Evolutionary conservation across 2,888 invertebrate genomes (phyloP).

Genomic region (Hartigia nigra): DNA sequence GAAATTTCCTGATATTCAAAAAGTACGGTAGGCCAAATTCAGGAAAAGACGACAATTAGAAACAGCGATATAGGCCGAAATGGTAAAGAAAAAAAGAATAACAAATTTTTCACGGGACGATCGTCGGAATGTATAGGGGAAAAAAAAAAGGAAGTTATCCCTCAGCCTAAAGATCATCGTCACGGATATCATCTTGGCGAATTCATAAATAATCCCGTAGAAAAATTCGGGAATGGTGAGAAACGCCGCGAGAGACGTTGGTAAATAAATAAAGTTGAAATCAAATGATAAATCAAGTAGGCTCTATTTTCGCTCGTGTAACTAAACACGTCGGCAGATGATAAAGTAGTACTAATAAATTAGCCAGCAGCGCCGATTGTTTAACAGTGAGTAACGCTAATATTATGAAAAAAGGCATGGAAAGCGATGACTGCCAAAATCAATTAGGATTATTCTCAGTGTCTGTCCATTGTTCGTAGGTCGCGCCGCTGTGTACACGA

Average conservation of each 20-base stretch:
- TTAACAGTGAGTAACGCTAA: slow-evolving; percentile 16
- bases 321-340: slow-evolving; percentile 22
- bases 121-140: not conserved
- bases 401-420: not conserved
- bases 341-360: slow-evolving; percentile 19
- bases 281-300: slow-evolving; percentile 17
- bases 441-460: not conserved
- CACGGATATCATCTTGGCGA: not conserved
- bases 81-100: not conserved
- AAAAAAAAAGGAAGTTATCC: not conserved
- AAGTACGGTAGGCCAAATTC: not conserved
- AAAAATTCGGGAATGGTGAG: not conserved
- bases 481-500: not conserved
- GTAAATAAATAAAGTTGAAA: not conserved
- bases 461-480: not conserved
- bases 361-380: slow-evolving; percentile 18
- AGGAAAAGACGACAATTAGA: not conserved
- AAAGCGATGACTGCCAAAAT: not conserved
- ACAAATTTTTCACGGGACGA: not conserved
- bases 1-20: not conserved
- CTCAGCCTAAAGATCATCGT: not conserved
- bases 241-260: not conserved
- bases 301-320: slow-evolving; percentile 17
- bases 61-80: not conserved
- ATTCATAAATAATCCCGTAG: not conserved